phyloP scores from a whole-genome alignment of 2,888 invertebrate genomes.

The Rhingia rostrata region DNA sequence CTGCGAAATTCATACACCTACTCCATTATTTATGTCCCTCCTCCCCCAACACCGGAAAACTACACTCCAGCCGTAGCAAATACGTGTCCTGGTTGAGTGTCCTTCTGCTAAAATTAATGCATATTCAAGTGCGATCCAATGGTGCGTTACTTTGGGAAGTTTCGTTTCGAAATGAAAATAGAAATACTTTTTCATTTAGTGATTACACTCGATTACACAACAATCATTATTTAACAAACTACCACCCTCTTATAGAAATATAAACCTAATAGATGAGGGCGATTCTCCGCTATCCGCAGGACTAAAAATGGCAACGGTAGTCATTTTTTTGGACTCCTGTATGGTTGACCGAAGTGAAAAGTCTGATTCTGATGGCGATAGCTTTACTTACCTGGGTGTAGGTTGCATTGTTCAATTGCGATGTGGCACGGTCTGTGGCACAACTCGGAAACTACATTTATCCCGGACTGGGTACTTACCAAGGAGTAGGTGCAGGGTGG shows the following conservation, averaged over 20 bases:
- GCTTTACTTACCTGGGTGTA: conserved; percentile 30
- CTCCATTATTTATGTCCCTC: too few relatives aligned
- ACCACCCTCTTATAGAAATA: not conserved
- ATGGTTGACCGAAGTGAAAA: conserved; percentile 14
- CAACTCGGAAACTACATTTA: conserved; percentile 53
- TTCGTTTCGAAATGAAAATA: too few relatives aligned
- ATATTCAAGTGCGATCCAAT: not conserved
- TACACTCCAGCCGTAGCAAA: too few relatives aligned
- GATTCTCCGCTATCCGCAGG: conserved; percentile 36
- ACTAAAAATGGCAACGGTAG: conserved; percentile 7
- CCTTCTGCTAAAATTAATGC: not conserved
- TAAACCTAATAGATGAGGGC: not conserved
- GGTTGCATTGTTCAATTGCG: conserved; percentile 60
- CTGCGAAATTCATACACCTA: too few relatives aligned
- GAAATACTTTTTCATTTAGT: not conserved
- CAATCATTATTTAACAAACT: conserved; percentile 27
- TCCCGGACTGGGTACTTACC: conserved; percentile 37
- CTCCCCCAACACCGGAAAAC: too few relatives aligned
- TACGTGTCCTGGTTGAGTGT: not conserved
- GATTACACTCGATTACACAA: conserved; percentile 18
- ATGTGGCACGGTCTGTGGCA: conserved; percentile 7
- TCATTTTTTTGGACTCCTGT: not conserved
- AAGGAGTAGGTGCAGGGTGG: conserved; percentile 12
- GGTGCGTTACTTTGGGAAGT: too few relatives aligned
- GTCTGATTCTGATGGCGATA: conserved; percentile 39